Evolutionary conservation across 2,797 vertebrate species (phyloP), one percentile per base, ranked within the genome.

Genomic region (Alauda arvensis): DNA sequence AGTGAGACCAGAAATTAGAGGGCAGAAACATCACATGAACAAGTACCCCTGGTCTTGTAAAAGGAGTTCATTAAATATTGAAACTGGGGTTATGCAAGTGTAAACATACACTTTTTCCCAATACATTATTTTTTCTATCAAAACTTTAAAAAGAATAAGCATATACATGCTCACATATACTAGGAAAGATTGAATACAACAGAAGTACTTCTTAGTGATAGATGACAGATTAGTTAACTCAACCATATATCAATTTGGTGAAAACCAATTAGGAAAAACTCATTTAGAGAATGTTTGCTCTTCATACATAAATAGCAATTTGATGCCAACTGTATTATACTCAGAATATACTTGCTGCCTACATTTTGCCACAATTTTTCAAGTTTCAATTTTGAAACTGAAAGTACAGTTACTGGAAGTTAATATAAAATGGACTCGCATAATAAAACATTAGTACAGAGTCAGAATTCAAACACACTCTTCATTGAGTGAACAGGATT

Each of bases 51-150:
- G 33, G 77, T 83, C 59, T 83, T 83, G 46, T 77, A 52, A 56
- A 37, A 60, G 8, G 10, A 69, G 24, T 57, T 75, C 14, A 85
- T 52, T 63, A 78, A 81, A 28, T 66, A 78, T 34, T 75, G 15
- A 49, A 67, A 56, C 14, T 42, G 15, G 6, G 43, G 39, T 26
- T 37, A 67, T 7, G 12, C 10, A 62, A 79, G 60, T 21, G 9
- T 9, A 62, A 63, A 37, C 3, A 1, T 21, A 11, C 4, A 2
- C 24, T n/a, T 28, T 66, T 9, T 0, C 57, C 19, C 79, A 70
- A 78, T 83, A 87, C 69, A 71, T 86, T 93, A 87, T 93, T 95
- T 94, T 88, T 88, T 56, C 56, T 81, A 93, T 84, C 39, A 76
- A 69, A 94, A 74, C 51, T 88, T 75, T 39, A 74, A 91, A 91